phyloP scores from a whole-genome alignment of 2,797 vertebrate species.

The Cephalopachus bancanus region DNA sequence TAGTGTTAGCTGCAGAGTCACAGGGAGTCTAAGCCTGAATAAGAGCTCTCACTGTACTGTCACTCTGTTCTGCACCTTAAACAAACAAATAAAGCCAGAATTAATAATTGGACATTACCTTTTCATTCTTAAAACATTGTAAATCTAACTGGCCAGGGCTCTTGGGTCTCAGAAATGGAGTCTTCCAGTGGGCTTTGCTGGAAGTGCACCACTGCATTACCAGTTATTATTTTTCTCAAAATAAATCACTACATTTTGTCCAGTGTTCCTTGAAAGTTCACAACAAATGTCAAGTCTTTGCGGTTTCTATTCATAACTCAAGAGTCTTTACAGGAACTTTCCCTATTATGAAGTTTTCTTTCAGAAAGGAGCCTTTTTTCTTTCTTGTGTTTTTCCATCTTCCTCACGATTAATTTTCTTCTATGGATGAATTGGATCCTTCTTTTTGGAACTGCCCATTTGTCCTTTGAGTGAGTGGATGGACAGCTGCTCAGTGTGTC shows the following conservation, averaged over 20 bases:
- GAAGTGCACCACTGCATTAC: neutral
- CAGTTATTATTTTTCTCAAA: conserved; percentile 53
- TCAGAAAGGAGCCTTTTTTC: neutral
- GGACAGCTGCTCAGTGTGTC: fast-evolving
- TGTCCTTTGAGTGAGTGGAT: neutral
- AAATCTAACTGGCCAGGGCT: neutral
- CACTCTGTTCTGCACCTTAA: neutral
- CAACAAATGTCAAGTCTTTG: conserved; percentile 25
- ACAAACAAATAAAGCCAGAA: neutral
- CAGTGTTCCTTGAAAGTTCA: conserved; percentile 2
- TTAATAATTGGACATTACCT: neutral
- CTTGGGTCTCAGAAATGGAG: neutral
- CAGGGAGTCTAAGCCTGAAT: neutral
- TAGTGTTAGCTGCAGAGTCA: fast-evolving
- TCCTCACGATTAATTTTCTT: neutral
- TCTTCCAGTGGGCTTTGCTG: neutral
- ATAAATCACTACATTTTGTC: neutral
- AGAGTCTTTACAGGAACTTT: neutral
- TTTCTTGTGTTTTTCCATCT: neutral
- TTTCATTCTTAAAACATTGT: neutral
- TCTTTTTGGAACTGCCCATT: neutral
- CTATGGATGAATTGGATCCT: neutral
- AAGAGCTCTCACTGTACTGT: neutral
- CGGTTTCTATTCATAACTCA: conserved; percentile 43
- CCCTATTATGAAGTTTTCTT: neutral